Conservation (phyloP, 1,140 invertebrate species). For the Neotoxoptera formosana region DNA sequence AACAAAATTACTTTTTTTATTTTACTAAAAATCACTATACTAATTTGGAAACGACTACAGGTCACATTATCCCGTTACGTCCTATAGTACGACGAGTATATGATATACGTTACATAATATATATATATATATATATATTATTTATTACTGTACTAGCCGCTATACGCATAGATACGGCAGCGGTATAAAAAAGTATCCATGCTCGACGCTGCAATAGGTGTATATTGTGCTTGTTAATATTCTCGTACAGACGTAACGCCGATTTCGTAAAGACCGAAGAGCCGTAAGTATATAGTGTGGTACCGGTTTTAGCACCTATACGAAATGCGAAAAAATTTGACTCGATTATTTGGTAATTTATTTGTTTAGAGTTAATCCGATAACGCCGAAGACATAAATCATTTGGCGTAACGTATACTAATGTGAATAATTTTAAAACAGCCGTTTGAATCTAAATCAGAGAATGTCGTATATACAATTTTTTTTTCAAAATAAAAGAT, state of each 20-base stretch:
- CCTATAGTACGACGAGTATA: too few species aligned
- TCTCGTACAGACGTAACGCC: too few species aligned
- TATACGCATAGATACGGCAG: too few species aligned
- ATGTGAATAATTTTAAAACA: background rate
- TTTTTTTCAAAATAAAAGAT: background rate
- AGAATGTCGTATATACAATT: slow-evolving; percentile 7
- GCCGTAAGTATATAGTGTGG: too few species aligned
- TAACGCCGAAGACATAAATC: background rate
- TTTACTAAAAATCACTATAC: too few species aligned
- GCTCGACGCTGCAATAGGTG: background rate
- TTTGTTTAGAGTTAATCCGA: background rate
- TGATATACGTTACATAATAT: too few species aligned
- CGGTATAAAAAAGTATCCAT: background rate
- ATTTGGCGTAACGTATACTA: background rate
- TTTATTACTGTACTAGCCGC: background rate
- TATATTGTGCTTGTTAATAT: too few species aligned
- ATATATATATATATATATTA: too few species aligned
- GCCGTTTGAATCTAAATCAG: background rate
- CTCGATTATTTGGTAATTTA: background rate
- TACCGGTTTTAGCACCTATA: background rate
- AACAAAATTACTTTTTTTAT: too few species aligned
- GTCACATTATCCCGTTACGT: too few species aligned
- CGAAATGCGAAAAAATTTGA: background rate
- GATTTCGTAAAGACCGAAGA: too few species aligned
- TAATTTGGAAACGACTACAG: too few species aligned